phyloP scores from a whole-genome alignment of 2,888 invertebrate genomes.

The Cepaea hortensis region DNA sequence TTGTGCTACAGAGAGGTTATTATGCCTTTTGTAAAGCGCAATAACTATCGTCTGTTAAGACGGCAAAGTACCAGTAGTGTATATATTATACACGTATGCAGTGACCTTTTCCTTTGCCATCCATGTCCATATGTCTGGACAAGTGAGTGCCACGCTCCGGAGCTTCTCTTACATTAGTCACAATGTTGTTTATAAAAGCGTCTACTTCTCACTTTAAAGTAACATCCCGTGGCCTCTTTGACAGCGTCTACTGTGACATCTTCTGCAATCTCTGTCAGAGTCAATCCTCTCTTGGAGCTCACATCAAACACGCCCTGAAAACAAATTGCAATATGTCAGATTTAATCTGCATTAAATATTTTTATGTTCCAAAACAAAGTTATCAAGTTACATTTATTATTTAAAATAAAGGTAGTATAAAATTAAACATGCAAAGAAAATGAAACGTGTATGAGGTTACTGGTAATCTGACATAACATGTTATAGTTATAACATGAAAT shows the following conservation, averaged over 20 bases:
- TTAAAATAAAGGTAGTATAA: neutral
- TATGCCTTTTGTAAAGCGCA: too few species aligned
- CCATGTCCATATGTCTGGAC: neutral
- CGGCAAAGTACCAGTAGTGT: too few species aligned
- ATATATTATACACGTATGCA: neutral
- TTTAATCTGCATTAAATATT: neutral
- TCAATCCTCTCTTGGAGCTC: constrained; percentile 86
- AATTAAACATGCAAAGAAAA: neutral
- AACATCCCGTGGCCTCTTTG: constrained; percentile 88
- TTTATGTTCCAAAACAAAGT: neutral
- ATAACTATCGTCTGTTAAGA: too few species aligned
- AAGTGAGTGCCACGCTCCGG: too few species aligned
- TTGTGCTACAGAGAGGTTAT: too few species aligned
- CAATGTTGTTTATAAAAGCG: too few species aligned
- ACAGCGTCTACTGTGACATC: constrained; percentile 91
- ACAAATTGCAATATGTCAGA: neutral
- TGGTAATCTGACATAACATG: too few species aligned
- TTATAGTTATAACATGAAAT: too few species aligned
- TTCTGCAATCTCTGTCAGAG: constrained; percentile 89
- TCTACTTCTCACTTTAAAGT: constrained; percentile 83
- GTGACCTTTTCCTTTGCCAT: neutral
- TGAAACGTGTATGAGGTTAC: too few species aligned
- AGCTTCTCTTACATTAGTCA: too few species aligned
- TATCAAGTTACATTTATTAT: neutral
- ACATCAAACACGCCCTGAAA: constrained; percentile 83